Conservation (phyloP, 1,140 invertebrate species). For the Lepidurus arcticus region DNA sequence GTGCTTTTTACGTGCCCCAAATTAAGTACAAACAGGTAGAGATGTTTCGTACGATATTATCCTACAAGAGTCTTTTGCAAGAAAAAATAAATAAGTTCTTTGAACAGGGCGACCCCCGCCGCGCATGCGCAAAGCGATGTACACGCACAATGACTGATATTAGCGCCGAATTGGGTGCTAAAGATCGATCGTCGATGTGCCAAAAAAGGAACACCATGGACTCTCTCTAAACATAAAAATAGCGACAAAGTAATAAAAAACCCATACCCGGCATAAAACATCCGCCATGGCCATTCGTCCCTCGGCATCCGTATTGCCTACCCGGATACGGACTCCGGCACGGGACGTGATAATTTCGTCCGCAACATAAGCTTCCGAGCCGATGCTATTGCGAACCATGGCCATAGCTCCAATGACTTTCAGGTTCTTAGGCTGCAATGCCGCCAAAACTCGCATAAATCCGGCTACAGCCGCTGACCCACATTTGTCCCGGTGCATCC, state of each 20-base stretch:
- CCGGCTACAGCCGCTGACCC: conserved; percentile 90
- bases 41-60: too few relatives aligned
- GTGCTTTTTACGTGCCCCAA: too few relatives aligned
- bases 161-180: too few relatives aligned
- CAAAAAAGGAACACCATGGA: not conserved
- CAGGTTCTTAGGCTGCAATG: conserved; percentile 69
- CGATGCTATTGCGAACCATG: conserved; percentile 87
- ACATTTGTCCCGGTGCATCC: conserved; percentile 96
- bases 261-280: conserved; percentile 65
- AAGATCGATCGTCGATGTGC: not conserved
- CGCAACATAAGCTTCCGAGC: conserved; percentile 80
- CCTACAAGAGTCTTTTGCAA: too few relatives aligned
- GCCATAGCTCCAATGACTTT: conserved; percentile 80
- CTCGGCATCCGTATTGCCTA: conserved; percentile 94
- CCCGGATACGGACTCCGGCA: conserved; percentile 73
- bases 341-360: conserved; percentile 85
- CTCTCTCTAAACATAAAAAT: not conserved
- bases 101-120: too few relatives aligned
- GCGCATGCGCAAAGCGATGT: too few relatives aligned
- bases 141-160: too few relatives aligned
- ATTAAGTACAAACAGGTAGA: too few relatives aligned
- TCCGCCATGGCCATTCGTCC: conserved; percentile 94
- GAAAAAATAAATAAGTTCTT: too few relatives aligned
- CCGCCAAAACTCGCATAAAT: conserved; percentile 67
- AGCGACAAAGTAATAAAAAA: not conserved